Evolutionary conservation across 2,797 vertebrate species (phyloP).

Genomic region (Carduelis carduelis): DNA sequence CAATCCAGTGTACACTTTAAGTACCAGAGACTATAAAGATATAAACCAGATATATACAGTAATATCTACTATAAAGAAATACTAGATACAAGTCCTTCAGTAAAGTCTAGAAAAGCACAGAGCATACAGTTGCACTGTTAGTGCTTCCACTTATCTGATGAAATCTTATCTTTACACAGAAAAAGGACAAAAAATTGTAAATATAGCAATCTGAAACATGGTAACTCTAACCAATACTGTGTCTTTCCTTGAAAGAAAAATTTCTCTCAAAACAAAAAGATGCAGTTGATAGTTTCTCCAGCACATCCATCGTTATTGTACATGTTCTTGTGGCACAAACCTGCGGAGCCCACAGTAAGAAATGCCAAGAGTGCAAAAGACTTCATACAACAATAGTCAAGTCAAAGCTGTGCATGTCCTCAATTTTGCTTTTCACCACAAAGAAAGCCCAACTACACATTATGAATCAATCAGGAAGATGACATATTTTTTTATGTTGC

Average conservation of each 20-base stretch:
- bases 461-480: not conserved
- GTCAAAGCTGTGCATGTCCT: accelerated
- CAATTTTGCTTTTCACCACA: not conserved
- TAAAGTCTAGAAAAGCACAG: not conserved
- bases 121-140: not conserved
- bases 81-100: not conserved
- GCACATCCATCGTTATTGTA: accelerated
- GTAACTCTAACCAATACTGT: not conserved
- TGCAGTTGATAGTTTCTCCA: not conserved
- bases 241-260: not conserved
- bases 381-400: not conserved
- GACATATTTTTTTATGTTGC: not conserved
- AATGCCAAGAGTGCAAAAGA: not conserved
- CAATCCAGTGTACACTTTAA: conserved; percentile 6
- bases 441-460: not conserved
- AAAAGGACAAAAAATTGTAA: not conserved
- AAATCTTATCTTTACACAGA: not conserved
- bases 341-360: not conserved
- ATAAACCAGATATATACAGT: not conserved
- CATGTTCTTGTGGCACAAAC: not conserved
- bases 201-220: not conserved
- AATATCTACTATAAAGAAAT: not conserved
- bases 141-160: not conserved
- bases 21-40: conserved; percentile 4
- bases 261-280: not conserved